Evolutionary conservation across 2,888 invertebrate species (phyloP), one percentile per base, ranked within the genome.

Genomic region (Tachina fera): DNA sequence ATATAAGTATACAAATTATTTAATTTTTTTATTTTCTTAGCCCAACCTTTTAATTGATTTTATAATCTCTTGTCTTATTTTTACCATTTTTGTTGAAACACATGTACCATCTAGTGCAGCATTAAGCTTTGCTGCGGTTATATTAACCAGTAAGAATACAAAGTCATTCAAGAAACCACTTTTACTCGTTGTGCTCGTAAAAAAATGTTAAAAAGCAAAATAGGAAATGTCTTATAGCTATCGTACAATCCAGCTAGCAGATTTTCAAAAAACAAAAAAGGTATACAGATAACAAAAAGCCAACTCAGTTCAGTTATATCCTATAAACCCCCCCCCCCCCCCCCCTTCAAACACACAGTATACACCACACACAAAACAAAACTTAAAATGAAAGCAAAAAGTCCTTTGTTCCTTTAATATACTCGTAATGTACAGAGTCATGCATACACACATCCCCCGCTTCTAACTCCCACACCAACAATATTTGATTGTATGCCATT

Each of bases 91-190:
- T 58, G 19, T 60, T 45, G 43, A 74, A 63, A 16, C 68, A 16
- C 56, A 16, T 56, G n/a, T 60, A 45, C 53, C 70, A 70, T 79
- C 43, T 80, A 72, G 67, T 75, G 81, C 65, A 60, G 51, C 88
- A 84, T 88, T 88, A 88, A 90, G 87, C 89, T 90, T 90, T 90
- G 89, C 92, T 92, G 92, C 89, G 91, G 91, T 92, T 91, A 91
- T 91, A 92, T 92, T 92, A 91, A 91, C 92, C 91, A 92, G 91
- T 92, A 91, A 91, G 90, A 90, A 89, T 88, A 89, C 90, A 91
- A 91, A 91, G 91, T 91, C 91, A 89, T 88, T 83, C 68, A 68
- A 76, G 70, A 47, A 79, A 80, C 81, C 83, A 82, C 79, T 51
- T 31, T 83, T 61, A 84, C 75, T 67, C 58, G 80, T 61, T 80